phyloP scores from a whole-genome alignment of 2,888 invertebrate species.

The Encarsia formosa region DNA sequence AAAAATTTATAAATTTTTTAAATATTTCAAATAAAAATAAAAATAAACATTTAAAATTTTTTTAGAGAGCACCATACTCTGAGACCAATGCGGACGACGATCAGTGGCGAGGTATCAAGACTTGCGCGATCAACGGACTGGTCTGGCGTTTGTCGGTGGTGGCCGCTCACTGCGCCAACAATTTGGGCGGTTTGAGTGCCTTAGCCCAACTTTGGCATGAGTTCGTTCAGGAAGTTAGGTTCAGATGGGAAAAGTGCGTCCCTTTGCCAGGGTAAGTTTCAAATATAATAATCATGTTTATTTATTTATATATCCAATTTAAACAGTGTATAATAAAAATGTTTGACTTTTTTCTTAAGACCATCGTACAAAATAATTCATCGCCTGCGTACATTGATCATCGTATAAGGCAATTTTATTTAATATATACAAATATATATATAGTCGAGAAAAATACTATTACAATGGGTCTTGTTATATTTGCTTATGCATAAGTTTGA shows the following conservation, averaged over 20 bases:
- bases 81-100: conserved; percentile 42
- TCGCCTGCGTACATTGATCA: too few relatives aligned
- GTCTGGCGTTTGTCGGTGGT: conserved; percentile 77
- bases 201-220: conserved; percentile 92
- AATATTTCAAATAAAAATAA: too few relatives aligned
- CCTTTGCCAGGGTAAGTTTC: conserved; percentile 77
- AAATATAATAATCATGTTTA: conserved; percentile 16
- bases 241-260: conserved; percentile 80
- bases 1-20: not conserved
- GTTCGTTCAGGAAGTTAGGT: conserved; percentile 83
- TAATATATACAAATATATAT: too few relatives aligned
- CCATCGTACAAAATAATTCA: too few relatives aligned
- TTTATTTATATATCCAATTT: conserved; percentile 26
- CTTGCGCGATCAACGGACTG: conserved; percentile 73
- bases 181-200: conserved; percentile 69
- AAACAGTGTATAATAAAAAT: too few relatives aligned
- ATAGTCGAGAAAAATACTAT: too few relatives aligned
- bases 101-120: conserved; percentile 59
- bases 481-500: too few relatives aligned
- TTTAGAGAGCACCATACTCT: conserved; percentile 16
- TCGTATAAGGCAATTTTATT: too few relatives aligned
- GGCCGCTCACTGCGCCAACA: conserved; percentile 68
- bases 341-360: too few relatives aligned
- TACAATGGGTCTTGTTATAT: too few relatives aligned
- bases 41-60: not conserved